These are phyloP conservation scores for Chrysolina oricalcia DNA, from an alignment of 2,888 invertebrate genomes.

Conservation along the genomic window DNA sequence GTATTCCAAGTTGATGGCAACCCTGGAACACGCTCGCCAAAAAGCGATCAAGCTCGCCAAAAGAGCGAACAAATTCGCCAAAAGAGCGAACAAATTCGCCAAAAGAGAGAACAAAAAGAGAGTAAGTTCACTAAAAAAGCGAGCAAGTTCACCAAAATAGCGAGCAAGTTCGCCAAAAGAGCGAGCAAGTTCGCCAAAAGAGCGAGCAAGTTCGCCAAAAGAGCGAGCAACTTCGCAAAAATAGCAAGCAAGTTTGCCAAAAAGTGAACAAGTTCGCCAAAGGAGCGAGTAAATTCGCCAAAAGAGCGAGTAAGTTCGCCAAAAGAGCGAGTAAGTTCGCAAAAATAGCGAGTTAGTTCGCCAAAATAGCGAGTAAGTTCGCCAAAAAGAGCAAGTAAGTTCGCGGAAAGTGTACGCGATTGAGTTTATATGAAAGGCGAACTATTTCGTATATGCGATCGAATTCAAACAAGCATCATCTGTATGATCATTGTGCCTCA, in stretches of 20 bases:
- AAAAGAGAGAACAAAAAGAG: not conserved
- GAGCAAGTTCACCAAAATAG: too few relatives aligned
- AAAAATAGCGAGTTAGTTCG: not conserved
- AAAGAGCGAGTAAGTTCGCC: not conserved
- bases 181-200: too few relatives aligned
- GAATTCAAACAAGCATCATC: too few relatives aligned
- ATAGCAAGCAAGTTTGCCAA: too few relatives aligned
- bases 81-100: not conserved
- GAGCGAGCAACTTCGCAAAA: too few relatives aligned
- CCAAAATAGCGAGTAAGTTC: not conserved
- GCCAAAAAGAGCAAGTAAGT: not conserved
- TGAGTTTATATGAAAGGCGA: too few relatives aligned
- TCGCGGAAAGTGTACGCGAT: not conserved
- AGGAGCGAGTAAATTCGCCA: not conserved
- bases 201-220: too few relatives aligned
- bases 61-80: not conserved
- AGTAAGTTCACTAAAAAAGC: not conserved
- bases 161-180: too few relatives aligned
- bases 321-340: not conserved
- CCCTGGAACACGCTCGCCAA: too few relatives aligned
- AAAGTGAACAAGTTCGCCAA: not conserved
- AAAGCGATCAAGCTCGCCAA: not conserved
- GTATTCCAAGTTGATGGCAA: too few relatives aligned
- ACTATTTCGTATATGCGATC: too few relatives aligned
- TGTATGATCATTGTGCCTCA: slow-evolving; percentile 43